A percentile compares a stretch with the other conserved stretches of the same genome.
Conservation (phyloP, 2,797 vertebrate species). For the Cyprinodon diabolis region DNA sequence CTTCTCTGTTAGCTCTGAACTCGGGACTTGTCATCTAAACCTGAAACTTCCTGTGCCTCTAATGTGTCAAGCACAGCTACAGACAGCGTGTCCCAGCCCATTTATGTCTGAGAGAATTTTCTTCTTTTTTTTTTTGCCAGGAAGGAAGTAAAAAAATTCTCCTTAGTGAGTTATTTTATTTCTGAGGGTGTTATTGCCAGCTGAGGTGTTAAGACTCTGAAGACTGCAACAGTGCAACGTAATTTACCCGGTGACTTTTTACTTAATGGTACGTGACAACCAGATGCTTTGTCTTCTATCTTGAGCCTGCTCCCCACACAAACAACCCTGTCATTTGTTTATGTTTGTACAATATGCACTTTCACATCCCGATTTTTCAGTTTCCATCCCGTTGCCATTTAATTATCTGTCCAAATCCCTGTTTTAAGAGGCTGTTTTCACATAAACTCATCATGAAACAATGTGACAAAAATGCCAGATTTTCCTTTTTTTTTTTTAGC, state of each 20-base stretch:
- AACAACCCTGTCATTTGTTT: constrained; percentile 55
- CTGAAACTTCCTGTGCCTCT: constrained; percentile 67
- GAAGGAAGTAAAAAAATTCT: constrained; percentile 65
- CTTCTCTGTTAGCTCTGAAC: constrained; percentile 64
- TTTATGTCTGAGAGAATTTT: constrained; percentile 61
- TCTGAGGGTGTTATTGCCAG: constrained; percentile 65
- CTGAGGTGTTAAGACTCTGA: constrained; percentile 57
- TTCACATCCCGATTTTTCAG: constrained; percentile 46
- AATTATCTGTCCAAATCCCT: constrained; percentile 53
- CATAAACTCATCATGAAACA: constrained; percentile 61
- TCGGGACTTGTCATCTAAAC: constrained; percentile 74
- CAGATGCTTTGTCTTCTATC: constrained; percentile 66
- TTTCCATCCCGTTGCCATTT: constrained; percentile 37
- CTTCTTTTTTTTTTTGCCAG: constrained; percentile 34
- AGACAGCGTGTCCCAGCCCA: constrained; percentile 66
- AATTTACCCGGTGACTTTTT: constrained; percentile 66
- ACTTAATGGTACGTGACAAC: constrained; percentile 67
- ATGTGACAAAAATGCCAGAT: constrained; percentile 58
- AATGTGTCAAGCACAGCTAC: constrained; percentile 67
- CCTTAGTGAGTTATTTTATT: constrained; percentile 78
- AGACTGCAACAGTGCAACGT: constrained; percentile 68
- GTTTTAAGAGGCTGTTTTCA: constrained; percentile 43
- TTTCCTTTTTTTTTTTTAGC: constrained; percentile 59
- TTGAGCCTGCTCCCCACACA: constrained; percentile 56
- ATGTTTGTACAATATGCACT: constrained; percentile 27